Percentiles rank a stretch among this genome's conserved stretches.
Evolutionary conservation across 2,888 invertebrate genomes (phyloP).

Genomic region (Lasioglossum malachurum): DNA sequence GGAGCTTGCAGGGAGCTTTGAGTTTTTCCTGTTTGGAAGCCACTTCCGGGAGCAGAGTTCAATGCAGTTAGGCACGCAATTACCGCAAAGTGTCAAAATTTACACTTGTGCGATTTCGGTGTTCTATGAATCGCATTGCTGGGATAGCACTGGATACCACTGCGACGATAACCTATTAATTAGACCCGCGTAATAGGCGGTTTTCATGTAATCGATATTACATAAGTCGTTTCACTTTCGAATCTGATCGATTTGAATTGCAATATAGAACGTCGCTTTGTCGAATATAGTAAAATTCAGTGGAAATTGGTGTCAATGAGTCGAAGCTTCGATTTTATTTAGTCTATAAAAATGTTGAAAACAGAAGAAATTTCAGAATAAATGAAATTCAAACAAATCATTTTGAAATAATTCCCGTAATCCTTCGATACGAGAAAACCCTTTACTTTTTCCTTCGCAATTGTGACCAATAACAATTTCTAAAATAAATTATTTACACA

Average conservation of each 20-base stretch:
- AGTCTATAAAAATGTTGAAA: not conserved
- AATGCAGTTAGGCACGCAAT: not conserved
- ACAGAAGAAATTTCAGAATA: not conserved
- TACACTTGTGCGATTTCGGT: not conserved
- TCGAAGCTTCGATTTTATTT: not conserved
- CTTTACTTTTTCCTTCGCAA: too few relatives aligned
- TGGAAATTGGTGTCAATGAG: not conserved
- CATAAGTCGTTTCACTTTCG: not conserved
- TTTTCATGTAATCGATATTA: not conserved
- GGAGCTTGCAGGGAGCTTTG: not conserved
- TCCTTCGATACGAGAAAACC: not conserved
- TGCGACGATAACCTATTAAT: not conserved
- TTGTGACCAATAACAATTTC: too few relatives aligned
- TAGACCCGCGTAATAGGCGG: not conserved
- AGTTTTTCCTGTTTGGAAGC: not conserved
- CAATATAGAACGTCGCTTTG: not conserved
- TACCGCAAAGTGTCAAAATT: constrained; percentile 11
- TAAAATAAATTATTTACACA: too few relatives aligned
- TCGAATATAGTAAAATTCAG: not conserved
- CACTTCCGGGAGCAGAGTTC: constrained; percentile 26
- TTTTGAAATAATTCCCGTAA: not conserved
- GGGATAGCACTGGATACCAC: not conserved
- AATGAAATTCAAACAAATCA: not conserved
- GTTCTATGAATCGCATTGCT: not conserved
- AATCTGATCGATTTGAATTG: not conserved